phyloP scores from a whole-genome alignment of 2,888 invertebrate genomes.

The Diaphora mendica region DNA sequence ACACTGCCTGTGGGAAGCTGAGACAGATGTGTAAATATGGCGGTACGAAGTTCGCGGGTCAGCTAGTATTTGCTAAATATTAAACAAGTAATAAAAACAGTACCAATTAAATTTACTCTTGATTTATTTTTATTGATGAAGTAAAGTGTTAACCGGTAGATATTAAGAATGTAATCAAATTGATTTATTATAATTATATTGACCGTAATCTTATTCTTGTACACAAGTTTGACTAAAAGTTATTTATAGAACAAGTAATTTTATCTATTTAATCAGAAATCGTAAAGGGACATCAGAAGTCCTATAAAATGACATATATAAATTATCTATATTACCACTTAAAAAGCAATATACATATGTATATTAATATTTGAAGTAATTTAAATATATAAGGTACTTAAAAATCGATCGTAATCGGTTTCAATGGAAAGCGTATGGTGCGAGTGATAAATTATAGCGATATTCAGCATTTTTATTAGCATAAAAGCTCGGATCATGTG shows the following conservation, averaged over 20 bases:
- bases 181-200: not conserved
- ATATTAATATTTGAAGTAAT: conserved; percentile 30
- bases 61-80: not conserved
- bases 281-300: conserved; percentile 44
- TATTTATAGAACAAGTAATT: not conserved
- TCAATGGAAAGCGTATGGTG: conserved; percentile 50
- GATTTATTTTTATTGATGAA: not conserved
- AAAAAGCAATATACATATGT: conserved; percentile 17
- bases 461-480: not conserved
- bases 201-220: not conserved
- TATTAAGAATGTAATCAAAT: not conserved
- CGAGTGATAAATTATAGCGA: conserved; percentile 44
- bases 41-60: too few relatives aligned
- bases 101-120: not conserved
- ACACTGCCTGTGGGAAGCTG: too few relatives aligned
- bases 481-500: too few relatives aligned
- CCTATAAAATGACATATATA: not conserved
- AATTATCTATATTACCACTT: not conserved
- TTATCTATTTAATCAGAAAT: conserved; percentile 32
- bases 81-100: not conserved
- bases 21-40: too few relatives aligned
- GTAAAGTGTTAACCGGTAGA: not conserved
- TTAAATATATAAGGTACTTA: conserved; percentile 37
- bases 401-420: conserved; percentile 64
- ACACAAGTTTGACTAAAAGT: not conserved